phyloP scores from a whole-genome alignment of 2,797 vertebrate species.

The Sylvilagus floridanus region DNA sequence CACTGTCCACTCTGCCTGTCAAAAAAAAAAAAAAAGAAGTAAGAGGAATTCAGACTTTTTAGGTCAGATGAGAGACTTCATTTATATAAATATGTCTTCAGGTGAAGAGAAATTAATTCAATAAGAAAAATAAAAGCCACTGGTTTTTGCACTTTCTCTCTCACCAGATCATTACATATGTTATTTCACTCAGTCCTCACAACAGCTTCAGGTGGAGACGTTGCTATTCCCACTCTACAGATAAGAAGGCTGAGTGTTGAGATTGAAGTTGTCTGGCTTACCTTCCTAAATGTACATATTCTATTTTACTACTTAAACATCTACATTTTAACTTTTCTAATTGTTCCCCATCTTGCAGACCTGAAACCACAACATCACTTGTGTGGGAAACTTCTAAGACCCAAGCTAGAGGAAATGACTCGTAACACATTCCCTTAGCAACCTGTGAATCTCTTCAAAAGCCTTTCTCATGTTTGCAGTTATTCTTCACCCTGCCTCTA shows the following conservation, averaged over 20 bases:
- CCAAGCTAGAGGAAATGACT: background rate
- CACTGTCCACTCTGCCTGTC: no score
- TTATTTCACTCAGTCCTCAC: background rate
- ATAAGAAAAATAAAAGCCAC: background rate
- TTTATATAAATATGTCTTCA: background rate
- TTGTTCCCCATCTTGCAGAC: background rate
- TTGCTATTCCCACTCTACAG: conserved; percentile 1
- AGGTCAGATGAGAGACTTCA: background rate
- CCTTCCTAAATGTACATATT: background rate
- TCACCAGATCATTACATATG: background rate
- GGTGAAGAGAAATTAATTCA: background rate
- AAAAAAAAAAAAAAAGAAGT: background rate
- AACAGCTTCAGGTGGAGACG: background rate
- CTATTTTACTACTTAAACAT: background rate
- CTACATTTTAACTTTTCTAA: background rate
- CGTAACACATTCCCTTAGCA: background rate
- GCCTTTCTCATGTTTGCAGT: background rate
- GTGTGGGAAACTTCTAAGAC: background rate
- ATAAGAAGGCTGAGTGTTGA: background rate
- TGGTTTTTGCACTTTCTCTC: background rate
- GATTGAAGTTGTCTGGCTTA: background rate
- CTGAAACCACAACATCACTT: background rate
- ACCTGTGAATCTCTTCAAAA: background rate
- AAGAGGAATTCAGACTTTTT: background rate
- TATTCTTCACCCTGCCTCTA: background rate